Evolutionary conservation across 2,888 invertebrate species (phyloP).

Genomic region (Actias luna): DNA sequence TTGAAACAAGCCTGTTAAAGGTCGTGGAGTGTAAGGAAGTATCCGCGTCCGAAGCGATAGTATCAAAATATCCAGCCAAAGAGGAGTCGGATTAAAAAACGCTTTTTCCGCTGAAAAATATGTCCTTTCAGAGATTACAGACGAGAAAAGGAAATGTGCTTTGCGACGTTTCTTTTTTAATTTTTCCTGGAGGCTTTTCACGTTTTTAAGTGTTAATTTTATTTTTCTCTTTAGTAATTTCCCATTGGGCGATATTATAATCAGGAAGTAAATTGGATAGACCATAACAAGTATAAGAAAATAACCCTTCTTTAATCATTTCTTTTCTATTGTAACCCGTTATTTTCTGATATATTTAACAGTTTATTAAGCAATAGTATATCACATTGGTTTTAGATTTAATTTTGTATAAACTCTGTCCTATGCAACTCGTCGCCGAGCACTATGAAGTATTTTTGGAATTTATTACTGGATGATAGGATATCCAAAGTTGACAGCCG

Average conservation of each 20-base stretch:
- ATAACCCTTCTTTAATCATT: background rate
- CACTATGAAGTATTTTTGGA: too few relatives aligned
- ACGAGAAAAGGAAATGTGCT: constrained; percentile 20
- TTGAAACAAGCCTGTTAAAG: too few relatives aligned
- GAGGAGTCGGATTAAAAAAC: constrained; percentile 49
- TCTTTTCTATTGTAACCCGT: too few relatives aligned
- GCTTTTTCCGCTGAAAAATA: constrained; percentile 46
- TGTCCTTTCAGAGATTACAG: constrained; percentile 48
- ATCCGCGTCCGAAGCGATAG: constrained; percentile 26
- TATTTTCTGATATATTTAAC: too few relatives aligned
- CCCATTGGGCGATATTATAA: constrained; percentile 16
- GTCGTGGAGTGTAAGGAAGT: constrained; percentile 34
- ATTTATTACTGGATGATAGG: too few relatives aligned
- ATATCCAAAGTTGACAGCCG: too few relatives aligned
- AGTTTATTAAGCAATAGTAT: too few relatives aligned
- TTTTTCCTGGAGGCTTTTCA: constrained; percentile 17
- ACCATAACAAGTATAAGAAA: background rate
- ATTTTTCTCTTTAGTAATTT: constrained; percentile 18
- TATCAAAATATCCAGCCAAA: constrained; percentile 45
- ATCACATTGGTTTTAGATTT: background rate
- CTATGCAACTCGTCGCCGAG: too few relatives aligned
- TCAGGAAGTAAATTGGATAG: constrained; percentile 15
- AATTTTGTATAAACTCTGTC: too few relatives aligned
- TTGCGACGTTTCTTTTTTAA: constrained; percentile 2
- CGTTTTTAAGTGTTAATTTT: constrained; percentile 33